Evolutionary conservation across 2,113 vertebrate species (phyloP).

Genomic region (Protobothrops mucrosquamatus): DNA sequence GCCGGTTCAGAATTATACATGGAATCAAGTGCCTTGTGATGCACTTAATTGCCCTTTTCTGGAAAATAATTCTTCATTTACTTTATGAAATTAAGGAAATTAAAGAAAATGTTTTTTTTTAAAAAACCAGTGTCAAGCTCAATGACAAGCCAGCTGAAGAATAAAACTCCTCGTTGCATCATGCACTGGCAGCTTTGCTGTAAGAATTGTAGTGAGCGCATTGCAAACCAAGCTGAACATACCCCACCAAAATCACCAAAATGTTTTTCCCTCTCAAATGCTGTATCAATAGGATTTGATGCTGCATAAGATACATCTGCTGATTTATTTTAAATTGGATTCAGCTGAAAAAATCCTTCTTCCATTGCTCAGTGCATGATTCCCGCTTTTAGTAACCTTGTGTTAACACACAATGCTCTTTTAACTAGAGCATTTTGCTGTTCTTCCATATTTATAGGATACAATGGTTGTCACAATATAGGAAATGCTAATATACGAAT

Average conservation of each 20-base stretch:
- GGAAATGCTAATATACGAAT: conserved; percentile 77
- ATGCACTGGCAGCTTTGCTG: neutral
- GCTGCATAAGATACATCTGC: conserved; percentile 52
- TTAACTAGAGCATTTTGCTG: conserved; percentile 69
- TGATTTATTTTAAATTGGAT: conserved; percentile 30
- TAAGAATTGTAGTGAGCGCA: neutral
- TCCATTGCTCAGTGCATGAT: conserved; percentile 34
- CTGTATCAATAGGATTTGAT: conserved; percentile 26
- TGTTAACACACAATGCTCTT: conserved; percentile 55
- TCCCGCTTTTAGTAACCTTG: conserved; percentile 27
- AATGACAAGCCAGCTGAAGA: neutral
- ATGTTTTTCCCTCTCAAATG: conserved; percentile 19
- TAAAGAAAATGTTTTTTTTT: conserved; percentile 10
- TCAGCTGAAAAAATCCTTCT: conserved; percentile 37
- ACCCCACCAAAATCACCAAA: neutral
- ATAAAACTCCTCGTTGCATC: neutral
- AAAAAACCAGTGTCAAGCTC: neutral
- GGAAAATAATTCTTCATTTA: conserved; percentile 38
- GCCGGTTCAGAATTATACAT: conserved; percentile 12
- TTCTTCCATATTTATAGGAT: conserved; percentile 83
- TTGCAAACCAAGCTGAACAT: neutral
- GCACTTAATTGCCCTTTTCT: conserved; percentile 35
- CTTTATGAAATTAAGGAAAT: conserved; percentile 21
- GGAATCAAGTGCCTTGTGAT: conserved; percentile 1
- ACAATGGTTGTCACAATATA: conserved; percentile 72